Evolutionary conservation across 2,797 vertebrate genomes (phyloP), one percentile per base, ranked within the genome.

Genomic region (Amniataba percoides): DNA sequence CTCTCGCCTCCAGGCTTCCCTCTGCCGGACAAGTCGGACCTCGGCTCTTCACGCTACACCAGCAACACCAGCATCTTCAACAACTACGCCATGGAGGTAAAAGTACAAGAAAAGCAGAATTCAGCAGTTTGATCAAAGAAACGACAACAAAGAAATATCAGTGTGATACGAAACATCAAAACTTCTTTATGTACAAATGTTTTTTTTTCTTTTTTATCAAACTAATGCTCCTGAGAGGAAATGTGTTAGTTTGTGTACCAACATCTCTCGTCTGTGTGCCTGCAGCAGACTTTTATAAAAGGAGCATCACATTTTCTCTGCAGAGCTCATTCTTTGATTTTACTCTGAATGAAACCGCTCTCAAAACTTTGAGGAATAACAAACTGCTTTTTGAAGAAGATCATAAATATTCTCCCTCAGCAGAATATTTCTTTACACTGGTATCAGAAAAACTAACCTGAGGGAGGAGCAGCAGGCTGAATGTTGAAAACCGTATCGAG

Each of bases 71-170:
- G 96, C 21, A 95, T 97, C 92, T 98, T 97, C 93, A 97, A 96
- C 92, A 97, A 97, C 93, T 97, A 96, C 1, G 97, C 97, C 56
- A 96, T 99, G 96, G 97, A 99, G 97, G 97, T 98, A 93, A 66
- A 60, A 72, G 23, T 9, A 18, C 13, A 25, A 5, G 13, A 46
- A 58, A 36, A 11, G 27, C 16, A 19, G 3, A 60, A 34, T 12
- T 68, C 12, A 72, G 18, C 8, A 1, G 3, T 21, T 13, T 1
- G 16, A 11, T 23, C 48, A 42, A 31, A 3, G 13, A 61, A 61
- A 39, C 3, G n/a, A n/a, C n/a, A n/a, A n/a, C n/a, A n/a, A 40
- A 48, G 27, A 42, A 77, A 11, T 40, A 21, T 21, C 31, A 27
- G 18, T 62, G 6, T 63, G 8, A 46, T 21, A 8, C 16, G 27